These are phyloP conservation scores for Drosophila setifemur DNA, from an alignment of 1,140 invertebrate genomes.

Conservation along the genomic window DNA sequence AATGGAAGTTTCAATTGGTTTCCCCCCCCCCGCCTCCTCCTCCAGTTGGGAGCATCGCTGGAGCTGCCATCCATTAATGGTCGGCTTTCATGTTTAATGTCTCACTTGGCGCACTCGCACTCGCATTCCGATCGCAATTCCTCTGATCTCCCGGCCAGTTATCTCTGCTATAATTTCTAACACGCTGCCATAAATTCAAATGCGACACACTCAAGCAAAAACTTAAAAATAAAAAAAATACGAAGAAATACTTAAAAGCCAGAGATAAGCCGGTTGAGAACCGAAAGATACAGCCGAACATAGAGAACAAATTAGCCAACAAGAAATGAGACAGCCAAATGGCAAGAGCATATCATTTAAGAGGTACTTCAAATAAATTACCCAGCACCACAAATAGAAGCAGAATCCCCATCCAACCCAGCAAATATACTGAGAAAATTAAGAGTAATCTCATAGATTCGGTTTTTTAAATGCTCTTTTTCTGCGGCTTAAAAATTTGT, in stretches of 20 bases:
- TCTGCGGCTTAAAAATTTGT: no score
- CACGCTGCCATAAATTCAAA: slow-evolving; percentile 70
- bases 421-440: neutral
- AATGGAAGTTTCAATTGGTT: slow-evolving; percentile 37
- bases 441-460: neutral
- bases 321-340: slow-evolving; percentile 67
- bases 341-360: slow-evolving; percentile 73
- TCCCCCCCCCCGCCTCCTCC: no score
- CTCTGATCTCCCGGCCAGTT: slow-evolving; percentile 27
- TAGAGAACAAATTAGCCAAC: slow-evolving; percentile 63
- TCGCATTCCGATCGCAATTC: slow-evolving; percentile 24
- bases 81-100: slow-evolving; percentile 58
- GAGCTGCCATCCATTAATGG: slow-evolving; percentile 8
- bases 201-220: slow-evolving; percentile 54
- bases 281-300: slow-evolving; percentile 18
- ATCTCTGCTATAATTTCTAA: slow-evolving; percentile 64
- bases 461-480: slow-evolving; percentile 15
- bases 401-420: slow-evolving; percentile 22
- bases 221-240: no score
- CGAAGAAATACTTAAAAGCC: slow-evolving; percentile 57
- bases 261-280: slow-evolving; percentile 48
- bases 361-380: slow-evolving; percentile 72
- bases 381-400: slow-evolving; percentile 56
- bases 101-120: slow-evolving; percentile 50
- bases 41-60: no score